Evolutionary conservation across 2,888 invertebrate species (phyloP).

Genomic region (Idaea biselata): DNA sequence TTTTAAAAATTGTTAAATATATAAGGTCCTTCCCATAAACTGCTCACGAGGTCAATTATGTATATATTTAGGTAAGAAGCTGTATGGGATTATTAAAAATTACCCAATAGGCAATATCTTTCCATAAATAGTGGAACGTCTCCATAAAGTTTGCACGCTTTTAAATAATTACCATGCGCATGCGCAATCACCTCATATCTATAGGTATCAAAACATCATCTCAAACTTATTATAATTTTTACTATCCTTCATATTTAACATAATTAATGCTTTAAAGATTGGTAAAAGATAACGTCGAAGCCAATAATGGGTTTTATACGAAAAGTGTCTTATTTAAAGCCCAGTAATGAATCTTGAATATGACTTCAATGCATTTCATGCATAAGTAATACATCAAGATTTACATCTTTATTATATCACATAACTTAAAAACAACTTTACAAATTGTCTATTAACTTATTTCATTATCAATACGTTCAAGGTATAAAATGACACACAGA

Average conservation of each 20-base stretch:
- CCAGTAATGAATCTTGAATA: background rate
- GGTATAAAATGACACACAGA: constrained; percentile 58
- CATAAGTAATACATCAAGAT: background rate
- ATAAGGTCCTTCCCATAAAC: no score
- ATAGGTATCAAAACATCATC: background rate
- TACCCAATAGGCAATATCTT: background rate
- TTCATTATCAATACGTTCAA: constrained; percentile 49
- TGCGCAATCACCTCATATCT: background rate
- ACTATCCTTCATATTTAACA: background rate
- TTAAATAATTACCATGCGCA: background rate
- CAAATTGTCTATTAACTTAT: constrained; percentile 53
- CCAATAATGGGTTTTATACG: background rate
- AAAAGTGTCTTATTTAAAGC: background rate
- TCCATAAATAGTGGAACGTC: no score
- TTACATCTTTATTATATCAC: constrained; percentile 10
- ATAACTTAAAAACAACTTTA: constrained; percentile 25
- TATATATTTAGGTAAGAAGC: background rate
- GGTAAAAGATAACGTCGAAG: background rate
- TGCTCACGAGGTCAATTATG: background rate
- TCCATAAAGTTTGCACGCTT: no score
- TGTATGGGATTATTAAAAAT: background rate
- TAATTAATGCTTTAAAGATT: background rate
- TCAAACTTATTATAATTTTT: background rate
- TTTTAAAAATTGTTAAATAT: no score
- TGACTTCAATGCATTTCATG: background rate